Percentiles rank a stretch among this genome's conserved stretches.
These are phyloP conservation scores for Muscina levida DNA, from an alignment of 2,888 invertebrate species.

Conservation along the genomic window DNA sequence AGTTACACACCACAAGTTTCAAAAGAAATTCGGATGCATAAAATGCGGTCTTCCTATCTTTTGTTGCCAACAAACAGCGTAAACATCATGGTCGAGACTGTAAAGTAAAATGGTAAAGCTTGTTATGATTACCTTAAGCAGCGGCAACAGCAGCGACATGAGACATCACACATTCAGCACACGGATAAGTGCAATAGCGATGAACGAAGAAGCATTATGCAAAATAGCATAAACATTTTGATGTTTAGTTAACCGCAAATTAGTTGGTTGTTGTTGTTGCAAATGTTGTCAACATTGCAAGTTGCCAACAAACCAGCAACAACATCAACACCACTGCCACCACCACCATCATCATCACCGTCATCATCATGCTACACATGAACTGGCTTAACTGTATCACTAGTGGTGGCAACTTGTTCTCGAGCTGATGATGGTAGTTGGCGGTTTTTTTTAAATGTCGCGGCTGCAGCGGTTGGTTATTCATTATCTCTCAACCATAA, in stretches of 20 bases:
- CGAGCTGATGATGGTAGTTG: no score
- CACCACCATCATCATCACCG: background rate
- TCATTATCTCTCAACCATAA: conserved; percentile 55
- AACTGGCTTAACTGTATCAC: conserved; percentile 6
- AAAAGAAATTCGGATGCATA: conserved; percentile 56
- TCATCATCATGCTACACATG: background rate
- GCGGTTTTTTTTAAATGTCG: background rate
- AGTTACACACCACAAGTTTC: background rate
- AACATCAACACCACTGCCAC: background rate
- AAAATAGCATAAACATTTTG: background rate
- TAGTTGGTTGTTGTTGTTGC: conserved; percentile 62
- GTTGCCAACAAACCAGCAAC: conserved; percentile 36
- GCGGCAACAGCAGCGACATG: background rate
- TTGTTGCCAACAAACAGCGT: conserved; percentile 18
- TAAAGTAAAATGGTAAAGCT: conserved; percentile 40
- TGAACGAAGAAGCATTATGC: no score
- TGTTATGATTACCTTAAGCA: conserved; percentile 55
- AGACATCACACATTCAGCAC: no score
- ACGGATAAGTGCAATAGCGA: no score
- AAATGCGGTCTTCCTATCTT: conserved; percentile 47
- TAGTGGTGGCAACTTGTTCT: background rate
- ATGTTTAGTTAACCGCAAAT: conserved; percentile 65
- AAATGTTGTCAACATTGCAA: conserved; percentile 60
- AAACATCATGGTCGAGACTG: conserved; percentile 18
- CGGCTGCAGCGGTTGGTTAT: conserved; percentile 6